These are phyloP conservation scores for Petrosia ficiformis DNA, from an alignment of 37 sponge, comb jelly and placozoan species.

Conservation along the genomic window DNA sequence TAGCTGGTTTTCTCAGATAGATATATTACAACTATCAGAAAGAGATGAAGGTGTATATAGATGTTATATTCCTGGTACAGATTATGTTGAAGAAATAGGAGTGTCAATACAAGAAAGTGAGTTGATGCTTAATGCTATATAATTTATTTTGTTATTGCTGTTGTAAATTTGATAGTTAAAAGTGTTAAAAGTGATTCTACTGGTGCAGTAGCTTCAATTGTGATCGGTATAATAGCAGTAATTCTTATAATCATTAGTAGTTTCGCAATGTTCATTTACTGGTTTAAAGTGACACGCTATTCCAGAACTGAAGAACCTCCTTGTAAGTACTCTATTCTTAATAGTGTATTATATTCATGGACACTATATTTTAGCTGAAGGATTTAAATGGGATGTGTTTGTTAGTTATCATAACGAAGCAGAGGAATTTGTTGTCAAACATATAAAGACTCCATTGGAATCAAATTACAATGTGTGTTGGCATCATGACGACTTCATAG, in stretches of 20 bases:
- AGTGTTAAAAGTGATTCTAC: neutral
- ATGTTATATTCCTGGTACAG: neutral
- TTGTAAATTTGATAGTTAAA: neutral
- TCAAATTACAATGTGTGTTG: conserved; percentile 33
- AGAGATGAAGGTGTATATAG: neutral
- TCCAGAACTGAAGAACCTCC: neutral
- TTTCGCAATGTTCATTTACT: neutral
- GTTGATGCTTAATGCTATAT: neutral
- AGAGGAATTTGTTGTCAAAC: conserved; percentile 10
- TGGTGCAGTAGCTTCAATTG: neutral
- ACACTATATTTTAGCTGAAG: neutral
- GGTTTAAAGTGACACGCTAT: neutral
- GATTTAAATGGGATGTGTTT: conserved; percentile 22
- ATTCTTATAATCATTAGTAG: neutral
- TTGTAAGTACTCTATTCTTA: neutral
- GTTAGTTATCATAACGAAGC: conserved; percentile 39
- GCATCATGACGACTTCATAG: conserved; percentile 34
- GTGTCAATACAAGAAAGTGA: neutral
- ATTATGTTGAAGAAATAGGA: neutral
- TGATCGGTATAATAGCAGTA: neutral
- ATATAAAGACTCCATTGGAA: conserved; percentile 22
- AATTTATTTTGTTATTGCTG: neutral
- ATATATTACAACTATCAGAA: neutral
- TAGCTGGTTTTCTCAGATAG: neutral
- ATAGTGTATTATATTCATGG: neutral